phyloP scores from a whole-genome alignment of 2,113 vertebrate species.

The zebrafish (Danio rerio) region GRCz12tu NC_133177.1:51231501-51232000 shows the following conservation, averaged over 20 bases:
- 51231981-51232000: background rate
- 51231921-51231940: background rate
- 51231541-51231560: slow-evolving; percentile 64
- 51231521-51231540: slow-evolving; percentile 61
- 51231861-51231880: background rate
- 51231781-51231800: background rate
- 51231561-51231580: slow-evolving; percentile 60
- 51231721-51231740: slow-evolving; percentile 16
- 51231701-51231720: background rate
- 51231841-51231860: background rate
- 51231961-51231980: background rate
- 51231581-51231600: slow-evolving; percentile 60
- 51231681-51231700: slow-evolving; percentile 40
- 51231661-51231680: slow-evolving; percentile 32
- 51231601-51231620: slow-evolving; percentile 74
- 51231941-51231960: background rate
- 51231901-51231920: background rate
- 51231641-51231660: slow-evolving; percentile 36
- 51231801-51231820: background rate
- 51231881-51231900: background rate
- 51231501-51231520: slow-evolving; percentile 82
- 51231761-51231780: background rate
- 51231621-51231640: slow-evolving; percentile 66
- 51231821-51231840: background rate
- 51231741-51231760: background rate